These are phyloP conservation scores for Capromys pilorides DNA, from an alignment of 2,797 vertebrate species.

Conservation along the genomic window DNA sequence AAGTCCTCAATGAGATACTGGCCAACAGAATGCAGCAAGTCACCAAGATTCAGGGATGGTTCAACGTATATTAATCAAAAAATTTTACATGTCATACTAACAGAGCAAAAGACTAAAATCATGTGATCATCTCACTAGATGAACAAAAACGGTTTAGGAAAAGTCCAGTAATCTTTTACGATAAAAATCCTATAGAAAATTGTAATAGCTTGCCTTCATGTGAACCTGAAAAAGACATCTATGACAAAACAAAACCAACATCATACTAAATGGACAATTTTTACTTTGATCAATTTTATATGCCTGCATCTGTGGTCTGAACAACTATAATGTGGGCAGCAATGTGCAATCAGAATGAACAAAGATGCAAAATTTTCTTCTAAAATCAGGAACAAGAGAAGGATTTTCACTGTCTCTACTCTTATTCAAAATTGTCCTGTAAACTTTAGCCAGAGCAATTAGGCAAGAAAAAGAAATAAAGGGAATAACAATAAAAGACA, in stretches of 20 bases:
- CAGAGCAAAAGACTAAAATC: not conserved
- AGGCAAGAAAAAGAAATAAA: not conserved
- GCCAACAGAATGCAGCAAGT: not conserved
- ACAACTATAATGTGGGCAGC: no score
- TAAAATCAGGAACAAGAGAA: not conserved
- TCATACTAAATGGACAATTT: not conserved
- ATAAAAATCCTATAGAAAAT: not conserved
- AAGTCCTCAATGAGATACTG: not conserved
- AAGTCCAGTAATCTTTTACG: not conserved
- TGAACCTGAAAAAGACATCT: not conserved
- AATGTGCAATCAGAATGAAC: not conserved
- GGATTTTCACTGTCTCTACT: not conserved
- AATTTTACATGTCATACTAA: not conserved
- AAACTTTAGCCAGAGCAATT: not conserved
- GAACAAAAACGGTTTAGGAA: not conserved
- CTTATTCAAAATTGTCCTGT: not conserved
- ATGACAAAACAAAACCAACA: not conserved
- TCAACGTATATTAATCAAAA: not conserved
- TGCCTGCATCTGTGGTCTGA: no score
- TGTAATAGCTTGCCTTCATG: not conserved
- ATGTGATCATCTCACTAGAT: not conserved
- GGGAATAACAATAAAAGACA: not conserved
- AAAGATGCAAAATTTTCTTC: not conserved
- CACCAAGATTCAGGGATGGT: not conserved
- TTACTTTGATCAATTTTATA: no score